Evolutionary conservation across 2,888 invertebrate genomes (phyloP).

Genomic region (Cetonia aurata): DNA sequence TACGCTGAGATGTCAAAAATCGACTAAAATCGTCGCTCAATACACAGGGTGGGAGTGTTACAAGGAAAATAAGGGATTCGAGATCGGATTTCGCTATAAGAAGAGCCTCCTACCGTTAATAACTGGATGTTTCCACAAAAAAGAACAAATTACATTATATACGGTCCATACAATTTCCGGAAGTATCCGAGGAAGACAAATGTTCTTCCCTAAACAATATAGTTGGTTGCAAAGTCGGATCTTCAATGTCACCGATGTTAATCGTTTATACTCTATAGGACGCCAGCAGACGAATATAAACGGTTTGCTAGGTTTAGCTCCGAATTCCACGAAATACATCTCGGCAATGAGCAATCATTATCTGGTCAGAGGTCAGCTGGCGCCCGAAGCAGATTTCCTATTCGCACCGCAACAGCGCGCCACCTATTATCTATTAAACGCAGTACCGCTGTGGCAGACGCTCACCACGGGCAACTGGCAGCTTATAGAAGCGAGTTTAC

Average conservation of each 20-base stretch:
- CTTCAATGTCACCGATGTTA: conserved; percentile 59
- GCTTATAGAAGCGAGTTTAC: conserved; percentile 66
- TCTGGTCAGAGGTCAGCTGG: no score
- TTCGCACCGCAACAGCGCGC: conserved; percentile 66
- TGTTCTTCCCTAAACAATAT: conserved; percentile 65
- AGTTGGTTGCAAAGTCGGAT: conserved; percentile 67
- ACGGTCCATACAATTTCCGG: conserved; percentile 68
- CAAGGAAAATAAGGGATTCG: conserved; percentile 58
- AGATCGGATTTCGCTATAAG: conserved; percentile 69
- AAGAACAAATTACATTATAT: conserved; percentile 68
- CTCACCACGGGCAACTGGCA: conserved; percentile 74
- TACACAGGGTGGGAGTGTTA: conserved; percentile 66
- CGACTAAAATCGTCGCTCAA: conserved; percentile 59
- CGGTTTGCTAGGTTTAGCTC: conserved; percentile 55
- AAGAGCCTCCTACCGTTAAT: conserved; percentile 67
- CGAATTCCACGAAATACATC: conserved; percentile 67
- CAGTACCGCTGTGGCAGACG: conserved; percentile 75
- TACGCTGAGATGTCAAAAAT: neutral
- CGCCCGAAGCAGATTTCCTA: no score
- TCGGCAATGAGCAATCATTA: conserved; percentile 41
- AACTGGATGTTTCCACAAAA: conserved; percentile 70
- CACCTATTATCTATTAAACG: conserved; percentile 75
- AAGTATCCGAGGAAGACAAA: conserved; percentile 66
- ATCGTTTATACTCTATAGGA: conserved; percentile 57
- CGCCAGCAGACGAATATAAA: conserved; percentile 59